phyloP scores from a whole-genome alignment of 1,140 invertebrate genomes.

The Saccostrea echinata region DNA sequence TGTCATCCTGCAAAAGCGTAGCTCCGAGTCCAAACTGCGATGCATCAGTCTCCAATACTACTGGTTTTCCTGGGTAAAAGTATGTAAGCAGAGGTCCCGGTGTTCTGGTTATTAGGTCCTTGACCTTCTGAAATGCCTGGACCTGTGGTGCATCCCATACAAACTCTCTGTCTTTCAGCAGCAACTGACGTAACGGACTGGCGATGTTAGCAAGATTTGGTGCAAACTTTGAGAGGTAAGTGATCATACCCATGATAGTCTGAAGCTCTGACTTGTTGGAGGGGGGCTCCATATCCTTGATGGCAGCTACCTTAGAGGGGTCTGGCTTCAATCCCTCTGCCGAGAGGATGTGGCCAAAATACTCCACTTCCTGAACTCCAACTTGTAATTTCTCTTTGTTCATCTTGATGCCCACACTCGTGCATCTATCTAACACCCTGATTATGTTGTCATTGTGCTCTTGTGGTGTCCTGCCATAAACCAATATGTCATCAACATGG shows the following conservation, averaged over 20 bases:
- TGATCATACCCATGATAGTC: conserved; percentile 47
- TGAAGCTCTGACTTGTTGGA: conserved; percentile 44
- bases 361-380: conserved; percentile 63
- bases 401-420: conserved; percentile 45
- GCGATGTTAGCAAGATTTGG: too few species aligned
- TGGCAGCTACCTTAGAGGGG: conserved; percentile 55
- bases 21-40: too few species aligned
- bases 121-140: conserved; percentile 37
- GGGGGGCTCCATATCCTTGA: conserved; percentile 54
- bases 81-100: conserved; percentile 36
- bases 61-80: conserved; percentile 38
- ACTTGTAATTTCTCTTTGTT: conserved; percentile 56
- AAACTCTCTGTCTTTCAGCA: conserved; percentile 63
- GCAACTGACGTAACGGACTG: conserved; percentile 19
- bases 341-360: conserved; percentile 61
- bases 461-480: conserved; percentile 63
- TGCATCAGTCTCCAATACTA: too few species aligned
- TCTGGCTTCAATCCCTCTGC: conserved; percentile 59
- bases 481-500: too few species aligned
- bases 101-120: conserved; percentile 35
- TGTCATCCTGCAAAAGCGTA: too few species aligned
- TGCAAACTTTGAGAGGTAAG: conserved; percentile 39
- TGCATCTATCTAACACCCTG: conserved; percentile 39
- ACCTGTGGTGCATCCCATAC: conserved; percentile 49
- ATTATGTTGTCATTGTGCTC: conserved; percentile 60